Base-by-base conservation (phyloP, 2,888 invertebrate species). In the Cryptocephalus primarius region DNA sequence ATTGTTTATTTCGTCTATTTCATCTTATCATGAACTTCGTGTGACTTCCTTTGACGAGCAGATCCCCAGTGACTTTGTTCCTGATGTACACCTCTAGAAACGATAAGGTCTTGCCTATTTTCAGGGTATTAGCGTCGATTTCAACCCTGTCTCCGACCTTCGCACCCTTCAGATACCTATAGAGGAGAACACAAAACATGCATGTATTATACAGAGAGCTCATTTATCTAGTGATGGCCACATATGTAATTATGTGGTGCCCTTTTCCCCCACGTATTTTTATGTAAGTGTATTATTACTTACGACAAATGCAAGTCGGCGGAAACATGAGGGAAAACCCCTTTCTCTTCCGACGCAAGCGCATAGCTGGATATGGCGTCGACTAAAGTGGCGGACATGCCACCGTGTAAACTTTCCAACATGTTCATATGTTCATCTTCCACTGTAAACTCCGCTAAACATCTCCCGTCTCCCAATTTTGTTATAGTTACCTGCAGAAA, bases 301-400 rank as follows among this genome's bases (percentile, higher is more conserved):
- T 74, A 90, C 88, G 81, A 79, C 2, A 94, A 75, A 69, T 83
- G 84, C 32, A 95, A 71, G 62, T 91, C 86, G 13, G 93, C 82
- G 8, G 89, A 88, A 1, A 90, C 88, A 14, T 91, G 91, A 43
- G 84, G 77, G 43, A 74, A 73, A 43, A 39, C 49, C 9, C 45
- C 46, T 31, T 72, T 70, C 10, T 74, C 77, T 57, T 79, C 76
- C 0, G 87, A 80, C 9, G 49, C 38, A 1, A 93, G 66, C 0
- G 89, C 92, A 62, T 82, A 82, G 0, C 87, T 85, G 1, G 92
- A 90, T 14, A 92, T 66, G 46, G 74, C 72, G 63, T 88, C 88
- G 0, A 89, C 80, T 9, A 93, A 65, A 1, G 88, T 86, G 3
- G 88, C 84, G 4, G 86, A 86, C 58, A 88, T 80, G 8, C 91